phyloP scores from a whole-genome alignment of 2,888 invertebrate species.

The Standfussiana lucernea region DNA sequence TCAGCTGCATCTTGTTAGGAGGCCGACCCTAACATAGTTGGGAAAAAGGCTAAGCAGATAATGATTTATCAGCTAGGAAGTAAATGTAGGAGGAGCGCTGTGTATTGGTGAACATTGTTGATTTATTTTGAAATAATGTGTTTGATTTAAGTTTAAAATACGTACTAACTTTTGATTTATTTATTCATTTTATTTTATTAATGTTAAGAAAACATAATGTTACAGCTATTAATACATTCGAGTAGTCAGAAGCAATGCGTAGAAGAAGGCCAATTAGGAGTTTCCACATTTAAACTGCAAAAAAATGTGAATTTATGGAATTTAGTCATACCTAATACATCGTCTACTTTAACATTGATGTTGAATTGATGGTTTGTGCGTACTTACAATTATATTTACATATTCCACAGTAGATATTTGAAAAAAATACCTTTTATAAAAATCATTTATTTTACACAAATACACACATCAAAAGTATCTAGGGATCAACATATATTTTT shows the following conservation, averaged over 20 bases:
- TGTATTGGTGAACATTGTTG: neutral
- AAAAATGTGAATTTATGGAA: neutral
- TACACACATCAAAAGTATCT: too few relatives aligned
- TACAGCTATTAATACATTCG: too few relatives aligned
- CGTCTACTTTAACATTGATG: neutral
- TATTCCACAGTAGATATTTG: neutral
- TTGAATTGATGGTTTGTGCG: neutral
- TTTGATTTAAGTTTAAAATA: neutral
- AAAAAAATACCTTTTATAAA: neutral
- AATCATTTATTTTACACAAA: neutral
- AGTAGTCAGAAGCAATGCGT: too few relatives aligned
- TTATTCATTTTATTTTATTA: too few relatives aligned
- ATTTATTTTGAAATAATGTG: neutral
- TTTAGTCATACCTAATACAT: neutral
- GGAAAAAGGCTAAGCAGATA: too few relatives aligned
- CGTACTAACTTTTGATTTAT: too few relatives aligned
- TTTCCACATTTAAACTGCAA: neutral
- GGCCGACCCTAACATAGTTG: too few relatives aligned
- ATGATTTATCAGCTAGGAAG: too few relatives aligned
- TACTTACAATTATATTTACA: neutral
- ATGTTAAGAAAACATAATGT: too few relatives aligned
- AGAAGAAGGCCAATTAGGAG: too few relatives aligned
- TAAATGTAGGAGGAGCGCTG: constrained; percentile 10
- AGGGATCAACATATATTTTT: too few relatives aligned
- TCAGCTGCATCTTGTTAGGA: too few relatives aligned